Conservation (phyloP, 2,888 invertebrate genomes). For the Napeogenes inachia region DNA sequence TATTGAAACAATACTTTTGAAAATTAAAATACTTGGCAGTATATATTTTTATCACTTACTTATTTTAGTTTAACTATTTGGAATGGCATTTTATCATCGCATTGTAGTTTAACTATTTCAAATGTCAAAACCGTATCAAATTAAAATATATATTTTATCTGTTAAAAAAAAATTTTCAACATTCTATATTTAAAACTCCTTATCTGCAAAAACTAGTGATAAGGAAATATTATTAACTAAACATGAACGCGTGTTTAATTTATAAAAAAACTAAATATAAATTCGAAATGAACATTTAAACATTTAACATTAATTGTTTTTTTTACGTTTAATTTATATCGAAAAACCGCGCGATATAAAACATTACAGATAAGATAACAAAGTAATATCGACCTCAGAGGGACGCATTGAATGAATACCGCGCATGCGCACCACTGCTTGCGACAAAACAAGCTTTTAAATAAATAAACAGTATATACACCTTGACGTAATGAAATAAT, state of each 20-base stretch:
- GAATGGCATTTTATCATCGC: too few relatives aligned
- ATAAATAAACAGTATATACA: constrained; percentile 32
- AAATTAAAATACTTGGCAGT: too few relatives aligned
- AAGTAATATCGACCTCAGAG: constrained; percentile 30
- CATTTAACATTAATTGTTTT: too few relatives aligned
- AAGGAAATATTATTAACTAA: constrained; percentile 10
- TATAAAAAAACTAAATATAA: neutral
- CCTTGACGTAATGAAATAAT: constrained; percentile 9
- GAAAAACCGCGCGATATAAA: constrained; percentile 9
- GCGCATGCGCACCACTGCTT: constrained; percentile 47
- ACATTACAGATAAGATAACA: constrained; percentile 20
- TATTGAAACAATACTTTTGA: too few relatives aligned
- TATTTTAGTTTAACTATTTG: too few relatives aligned
- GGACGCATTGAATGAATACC: constrained; percentile 50
- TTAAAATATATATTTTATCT: too few relatives aligned
- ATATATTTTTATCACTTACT: too few relatives aligned
- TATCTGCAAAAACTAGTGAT: constrained; percentile 3
- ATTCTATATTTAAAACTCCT: neutral
- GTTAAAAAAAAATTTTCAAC: too few relatives aligned
- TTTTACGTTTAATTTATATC: too few relatives aligned
- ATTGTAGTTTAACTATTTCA: too few relatives aligned
- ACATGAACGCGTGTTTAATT: constrained; percentile 10
- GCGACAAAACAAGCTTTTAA: constrained; percentile 33
- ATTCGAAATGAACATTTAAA: too few relatives aligned
- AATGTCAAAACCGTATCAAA: too few relatives aligned